Evolutionary conservation across 1,140 invertebrate species (phyloP).

Genomic region (Leucophenga varia): DNA sequence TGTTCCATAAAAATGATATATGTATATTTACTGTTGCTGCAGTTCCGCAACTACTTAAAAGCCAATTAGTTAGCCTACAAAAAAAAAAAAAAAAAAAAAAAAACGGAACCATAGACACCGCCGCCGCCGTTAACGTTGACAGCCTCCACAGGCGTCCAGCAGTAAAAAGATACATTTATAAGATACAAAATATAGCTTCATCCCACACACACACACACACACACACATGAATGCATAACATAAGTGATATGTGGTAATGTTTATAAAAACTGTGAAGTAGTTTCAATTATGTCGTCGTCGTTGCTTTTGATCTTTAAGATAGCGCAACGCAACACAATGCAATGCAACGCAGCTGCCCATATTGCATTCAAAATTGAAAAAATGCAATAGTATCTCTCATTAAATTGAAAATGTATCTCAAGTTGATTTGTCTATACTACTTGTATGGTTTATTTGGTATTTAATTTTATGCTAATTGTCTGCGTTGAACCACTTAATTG

Average conservation of each 20-base stretch:
- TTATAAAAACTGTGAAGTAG: slow-evolving; percentile 43
- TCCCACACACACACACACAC: background rate
- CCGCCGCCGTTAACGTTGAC: slow-evolving; percentile 22
- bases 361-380: background rate
- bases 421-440: slow-evolving; percentile 31
- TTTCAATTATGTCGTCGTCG: slow-evolving; percentile 43
- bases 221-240: background rate
- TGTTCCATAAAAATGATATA: too few relatives aligned
- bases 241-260: slow-evolving; percentile 20
- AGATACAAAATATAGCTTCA: slow-evolving; percentile 2
- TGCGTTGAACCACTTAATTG: slow-evolving; percentile 9
- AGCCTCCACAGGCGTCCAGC: slow-evolving; percentile 4
- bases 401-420: slow-evolving; percentile 9
- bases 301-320: slow-evolving; percentile 40
- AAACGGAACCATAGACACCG: slow-evolving; percentile 24
- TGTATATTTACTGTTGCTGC: too few relatives aligned
- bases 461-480: slow-evolving; percentile 54
- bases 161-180: slow-evolving; percentile 29
- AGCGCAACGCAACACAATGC: slow-evolving; percentile 1
- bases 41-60: slow-evolving; percentile 30
- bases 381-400: slow-evolving; percentile 13
- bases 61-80: slow-evolving; percentile 32
- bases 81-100: background rate
- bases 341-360: too few relatives aligned
- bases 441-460: slow-evolving; percentile 37